Base-by-base conservation (phyloP, 2,797 vertebrate species). In the Heteromormyrus szaboi region DNA sequence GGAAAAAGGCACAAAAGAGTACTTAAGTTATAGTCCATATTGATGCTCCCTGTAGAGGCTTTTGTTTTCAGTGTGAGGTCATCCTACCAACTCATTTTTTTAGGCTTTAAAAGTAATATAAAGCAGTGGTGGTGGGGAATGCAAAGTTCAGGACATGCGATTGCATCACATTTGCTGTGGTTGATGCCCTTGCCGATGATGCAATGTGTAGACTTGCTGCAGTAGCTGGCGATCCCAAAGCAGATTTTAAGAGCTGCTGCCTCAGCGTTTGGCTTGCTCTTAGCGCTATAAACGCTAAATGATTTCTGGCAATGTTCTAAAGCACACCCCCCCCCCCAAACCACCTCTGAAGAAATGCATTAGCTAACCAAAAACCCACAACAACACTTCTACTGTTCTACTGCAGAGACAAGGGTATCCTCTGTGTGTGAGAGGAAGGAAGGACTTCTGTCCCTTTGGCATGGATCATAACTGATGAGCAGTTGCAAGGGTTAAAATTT, bases 241-340 rank as follows among this genome's bases (percentile, higher is more conserved):
- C 56, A 50, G 79, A 59, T 48, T 37, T 76, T 56, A 84, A 65
- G 56, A 85, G 53, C 56, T 89, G 88, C 88, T 50, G 25, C 65
- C 85, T 87, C 29, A 89, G 85, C 68, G 83, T 53, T 72, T 81
- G 51, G 48, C 51, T 89, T 41, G 25, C 25, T 25, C 14, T 33
- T 87, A 68, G 46, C 25, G 22, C 79, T 37, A 65, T 85, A 25
- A 88, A 41, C 2, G 2, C 46, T 51, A 37, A 87, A 81, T 87
- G 85, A 89, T 89, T 85, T 86, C 83, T 87, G 72, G 72, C 87
- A 88, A 29, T 29, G 17, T 88, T 84, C 76, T 84, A 89, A 89
- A 50, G 68, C 46, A 2, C 48, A 3, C 3, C 46, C 46, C 59
- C 29, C 54, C 54, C 37, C 85, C 53, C 5, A 7, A 5, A 19